Base-by-base conservation (phyloP, 2,797 vertebrate genomes). In the Pteropus rufus region DNA sequence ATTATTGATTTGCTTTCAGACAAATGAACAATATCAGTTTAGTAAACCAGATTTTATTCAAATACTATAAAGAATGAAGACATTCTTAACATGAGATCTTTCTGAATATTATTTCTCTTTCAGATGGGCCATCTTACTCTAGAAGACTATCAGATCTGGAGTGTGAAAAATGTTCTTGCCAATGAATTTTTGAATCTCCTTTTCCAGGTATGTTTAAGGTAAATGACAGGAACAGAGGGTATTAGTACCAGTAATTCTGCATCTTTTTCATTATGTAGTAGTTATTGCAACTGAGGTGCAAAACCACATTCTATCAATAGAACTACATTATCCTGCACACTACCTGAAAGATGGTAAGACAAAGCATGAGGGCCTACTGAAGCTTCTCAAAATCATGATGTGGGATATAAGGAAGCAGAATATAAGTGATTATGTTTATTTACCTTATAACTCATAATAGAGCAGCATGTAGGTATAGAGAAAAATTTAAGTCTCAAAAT, bases 121-220 rank as follows among this genome's bases (percentile, higher is more conserved):
- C 96, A 99, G 99, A 97, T 99, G 41, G 99, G 99, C 93, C 99
- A 99, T 94, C 98, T 99, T 98, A 99, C 99, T 81, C 99, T 99
- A 91, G 99, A 99, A 98, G 99, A 99, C 97, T 99, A 99, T 98
- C 99, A 99, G 98, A 99, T 99, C 96, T 99, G 99, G 99, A 99
- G 99, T 92, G 99, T 99, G 97, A 99, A 99, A 98, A 99, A 99
- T 95, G 99, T 99, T 73, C 99, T 99, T 96, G 99, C 99, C 98
- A 99, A 99, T 95, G 99, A 99, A 97, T 99, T 99, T 98, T 98
- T 99, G 97, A 99, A 99, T 98, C 99, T 99, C 54, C 99, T 99
- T 58, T 99, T 99, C 98, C 99, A 99, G 99, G 99, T 99, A 97
- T 1, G 97, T 98, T 92, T 94, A 94, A 88, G 41, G 60, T 67